Base-by-base conservation (phyloP, 2,888 invertebrate genomes). In the Cetonia aurata region DNA sequence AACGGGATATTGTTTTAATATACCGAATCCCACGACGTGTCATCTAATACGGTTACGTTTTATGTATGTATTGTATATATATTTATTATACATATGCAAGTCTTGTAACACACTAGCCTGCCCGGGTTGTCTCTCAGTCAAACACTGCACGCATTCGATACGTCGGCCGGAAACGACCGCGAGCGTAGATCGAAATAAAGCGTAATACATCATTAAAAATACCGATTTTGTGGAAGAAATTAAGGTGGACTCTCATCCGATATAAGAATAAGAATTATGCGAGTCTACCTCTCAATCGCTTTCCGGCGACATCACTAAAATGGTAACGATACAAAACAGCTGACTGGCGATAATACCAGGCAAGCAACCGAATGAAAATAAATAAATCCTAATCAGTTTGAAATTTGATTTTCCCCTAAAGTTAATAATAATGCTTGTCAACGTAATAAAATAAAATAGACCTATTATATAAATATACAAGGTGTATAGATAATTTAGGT, bases 41-140 rank as follows among this genome's bases (percentile, higher is more conserved):
- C 10, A 52, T 19, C 12, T 25, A 52, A 25, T 25, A 52, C 52
- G 19, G 25, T 25, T 19, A 17, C n/a, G 25, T 52, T 52, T 25
- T 52, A 19, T 52, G 12, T 52, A 52, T 25, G 17, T 52, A 48
- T 3, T 25, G 4, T 25, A 19, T 59, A 59, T 25, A 46, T 59
- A 59, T n/a, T 19, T 59, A 59, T 62, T 13, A 41, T 25, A 25
- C 25, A 57, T 65, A 65, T 50, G 62, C 55, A 68, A 71, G 71
- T 71, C 71, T 71, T 71, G 56, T 62, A 69, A 70, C 80, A 75
- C 81, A 82, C 84, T 84, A 84, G 85, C 84, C 85, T 85, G 85
- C 85, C 85, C 85, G 84, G 83, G 84, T 84, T 84, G 84, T 84
- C 84, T 85, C 84, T 82, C 84, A 84, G 82, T 82, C 84, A 81